Evolutionary conservation across 2,888 invertebrate genomes (phyloP), one percentile per base, ranked within the genome.

Genomic region (Orthosia gracilis): DNA sequence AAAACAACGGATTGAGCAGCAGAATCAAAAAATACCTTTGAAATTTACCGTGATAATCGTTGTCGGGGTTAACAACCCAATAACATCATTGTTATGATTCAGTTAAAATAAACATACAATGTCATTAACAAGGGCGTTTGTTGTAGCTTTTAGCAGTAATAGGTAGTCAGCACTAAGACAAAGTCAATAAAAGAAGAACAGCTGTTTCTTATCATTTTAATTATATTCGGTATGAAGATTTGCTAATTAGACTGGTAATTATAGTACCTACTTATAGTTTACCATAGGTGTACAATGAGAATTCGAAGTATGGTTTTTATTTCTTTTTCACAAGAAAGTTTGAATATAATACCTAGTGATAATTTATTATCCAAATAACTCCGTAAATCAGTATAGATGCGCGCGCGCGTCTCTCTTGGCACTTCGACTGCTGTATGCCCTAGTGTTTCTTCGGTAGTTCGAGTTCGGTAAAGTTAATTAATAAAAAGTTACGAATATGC

Each of bases 51-150:
- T 21, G 26, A 17, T 52, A 54, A 26, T 59, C 4, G 13, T 49
- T 49, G 52, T 13, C 21, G n/a, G 45, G 77, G 54, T 66, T 40
- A 59, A 65, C 78, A 77, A 76, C 68, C 82, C 21, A 58, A 21
- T 58, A 81, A 49, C 13, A 63, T 26, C 18, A 76, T 55, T 77
- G 76, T 64, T 82, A 52, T 26, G 76, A 52, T 82, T 57, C 31
- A 12, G 52, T 18, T 68, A 54, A 61, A 77, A 82, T 62, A 67
- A 61, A 76, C 47, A 80, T 21, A 79, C 40, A 64, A 64, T 74
- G 75, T 57, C 68, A 66, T 52, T 67, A 77, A 47, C 82, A 67
- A 78, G 77, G 78, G 82, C 69, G 45, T 77, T 54, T n/a, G 11
- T 45, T 17, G n/a, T 70, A 57, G 55, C 49, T n/a, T n/a, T n/a